Evolutionary conservation across 2,797 vertebrate species (phyloP).

Genomic region (Apogon hyalosoma): DNA sequence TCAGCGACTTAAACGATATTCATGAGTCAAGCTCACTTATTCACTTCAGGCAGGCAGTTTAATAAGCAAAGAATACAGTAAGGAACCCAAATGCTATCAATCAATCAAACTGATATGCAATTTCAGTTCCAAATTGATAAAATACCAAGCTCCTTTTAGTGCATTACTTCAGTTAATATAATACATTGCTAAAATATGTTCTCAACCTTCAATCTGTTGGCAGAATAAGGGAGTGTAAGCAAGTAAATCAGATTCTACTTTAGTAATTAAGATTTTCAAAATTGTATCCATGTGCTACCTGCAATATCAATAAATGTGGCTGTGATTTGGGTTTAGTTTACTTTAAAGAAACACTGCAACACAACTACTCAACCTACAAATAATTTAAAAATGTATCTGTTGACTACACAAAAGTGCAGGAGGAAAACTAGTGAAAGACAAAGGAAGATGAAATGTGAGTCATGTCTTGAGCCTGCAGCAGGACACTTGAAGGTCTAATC

Average conservation of each 20-base stretch:
- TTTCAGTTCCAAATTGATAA: slow-evolving; percentile 73
- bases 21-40: slow-evolving; percentile 79
- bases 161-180: slow-evolving; percentile 71
- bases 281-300: slow-evolving; percentile 26
- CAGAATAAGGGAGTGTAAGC: slow-evolving; percentile 26
- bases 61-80: slow-evolving; percentile 81
- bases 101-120: slow-evolving; percentile 80
- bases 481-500: slow-evolving; percentile 43
- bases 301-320: background rate
- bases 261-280: slow-evolving; percentile 19
- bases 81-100: slow-evolving; percentile 77
- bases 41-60: slow-evolving; percentile 78
- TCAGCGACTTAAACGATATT: slow-evolving; percentile 83
- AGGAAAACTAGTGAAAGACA: slow-evolving; percentile 26
- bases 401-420: slow-evolving; percentile 14
- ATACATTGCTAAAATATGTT: slow-evolving; percentile 56
- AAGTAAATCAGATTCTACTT: slow-evolving; percentile 35
- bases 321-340: slow-evolving; percentile 3
- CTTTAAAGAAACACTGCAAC: background rate
- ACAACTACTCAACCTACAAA: slow-evolving; percentile 4
- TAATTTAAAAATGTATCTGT: background rate
- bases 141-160: slow-evolving; percentile 47
- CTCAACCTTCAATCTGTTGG: slow-evolving; percentile 29
- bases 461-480: slow-evolving; percentile 36
- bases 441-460: slow-evolving; percentile 27